These are phyloP conservation scores for Trachelus stipa DNA, from an alignment of 2,888 invertebrate species.

Conservation along the genomic window DNA sequence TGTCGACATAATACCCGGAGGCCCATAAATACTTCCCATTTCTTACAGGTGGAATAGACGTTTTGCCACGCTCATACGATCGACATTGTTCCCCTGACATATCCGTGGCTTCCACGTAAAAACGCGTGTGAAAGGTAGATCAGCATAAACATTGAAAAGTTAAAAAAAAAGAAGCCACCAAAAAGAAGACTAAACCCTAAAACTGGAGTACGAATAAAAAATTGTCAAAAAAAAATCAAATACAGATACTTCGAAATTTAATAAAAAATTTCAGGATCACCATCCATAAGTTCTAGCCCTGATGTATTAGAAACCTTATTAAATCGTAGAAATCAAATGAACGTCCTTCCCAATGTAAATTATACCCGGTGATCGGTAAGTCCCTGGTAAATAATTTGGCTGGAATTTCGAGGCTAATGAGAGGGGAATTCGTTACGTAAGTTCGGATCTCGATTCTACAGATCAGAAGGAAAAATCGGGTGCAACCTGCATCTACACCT, in stretches of 20 bases:
- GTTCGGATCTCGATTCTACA: neutral
- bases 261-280: neutral
- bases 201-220: neutral
- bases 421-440: neutral
- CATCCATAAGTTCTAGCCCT: neutral
- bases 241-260: neutral
- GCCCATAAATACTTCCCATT: constrained; percentile 18
- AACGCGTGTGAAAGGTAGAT: too few relatives aligned
- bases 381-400: constrained; percentile 9
- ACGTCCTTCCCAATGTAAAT: neutral
- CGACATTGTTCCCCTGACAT: constrained; percentile 11
- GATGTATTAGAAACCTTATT: too few relatives aligned
- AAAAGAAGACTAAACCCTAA: too few relatives aligned
- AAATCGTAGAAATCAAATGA: neutral
- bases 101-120: too few relatives aligned
- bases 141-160: too few relatives aligned
- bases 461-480: neutral
- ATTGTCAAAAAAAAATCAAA: neutral
- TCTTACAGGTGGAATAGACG: constrained; percentile 4
- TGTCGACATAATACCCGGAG: constrained; percentile 20
- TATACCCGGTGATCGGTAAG: neutral
- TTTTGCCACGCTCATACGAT: constrained; percentile 18
- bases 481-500: constrained; percentile 8
- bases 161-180: too few relatives aligned
- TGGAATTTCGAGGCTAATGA: constrained; percentile 12